These are phyloP conservation scores for Philereme vetulata DNA, from an alignment of 2,888 invertebrate genomes.

Conservation along the genomic window DNA sequence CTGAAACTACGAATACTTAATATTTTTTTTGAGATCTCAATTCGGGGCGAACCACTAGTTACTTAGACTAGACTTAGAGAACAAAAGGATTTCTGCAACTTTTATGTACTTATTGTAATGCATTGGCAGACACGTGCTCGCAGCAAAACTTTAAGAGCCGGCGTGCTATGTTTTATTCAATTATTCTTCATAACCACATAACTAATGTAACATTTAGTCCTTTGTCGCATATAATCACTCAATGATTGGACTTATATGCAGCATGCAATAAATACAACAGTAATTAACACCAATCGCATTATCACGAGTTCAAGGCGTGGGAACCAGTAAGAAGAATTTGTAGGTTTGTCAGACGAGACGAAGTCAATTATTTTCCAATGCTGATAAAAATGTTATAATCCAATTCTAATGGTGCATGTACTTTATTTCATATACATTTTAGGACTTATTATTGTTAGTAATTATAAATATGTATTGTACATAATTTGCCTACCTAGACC, in stretches of 20 bases:
- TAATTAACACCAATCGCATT: constrained; percentile 20
- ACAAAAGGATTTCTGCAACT: neutral
- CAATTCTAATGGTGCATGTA: too few species aligned
- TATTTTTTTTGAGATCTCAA: too few species aligned
- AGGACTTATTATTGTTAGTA: too few species aligned
- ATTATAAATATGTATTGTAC: too few species aligned
- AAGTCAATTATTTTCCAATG: too few species aligned
- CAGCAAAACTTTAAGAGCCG: constrained; percentile 1
- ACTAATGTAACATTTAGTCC: constrained; percentile 11
- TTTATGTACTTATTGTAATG: neutral
- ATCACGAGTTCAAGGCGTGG: constrained; percentile 18
- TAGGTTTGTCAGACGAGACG: too few species aligned
- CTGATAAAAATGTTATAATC: too few species aligned
- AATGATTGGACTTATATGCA: constrained; percentile 22
- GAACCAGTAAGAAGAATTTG: constrained; percentile 16
- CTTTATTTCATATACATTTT: too few species aligned
- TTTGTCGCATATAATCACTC: constrained; percentile 19
- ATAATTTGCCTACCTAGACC: too few species aligned
- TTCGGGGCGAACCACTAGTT: too few species aligned
- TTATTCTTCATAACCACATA: constrained; percentile 11
- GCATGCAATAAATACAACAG: constrained; percentile 9
- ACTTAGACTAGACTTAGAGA: too few species aligned
- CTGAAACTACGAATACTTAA: too few species aligned
- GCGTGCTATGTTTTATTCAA: constrained; percentile 21
- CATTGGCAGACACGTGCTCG: constrained; percentile 19